Conservation (phyloP, 2,113 vertebrate genomes). For the Syngnathus floridae region DNA sequence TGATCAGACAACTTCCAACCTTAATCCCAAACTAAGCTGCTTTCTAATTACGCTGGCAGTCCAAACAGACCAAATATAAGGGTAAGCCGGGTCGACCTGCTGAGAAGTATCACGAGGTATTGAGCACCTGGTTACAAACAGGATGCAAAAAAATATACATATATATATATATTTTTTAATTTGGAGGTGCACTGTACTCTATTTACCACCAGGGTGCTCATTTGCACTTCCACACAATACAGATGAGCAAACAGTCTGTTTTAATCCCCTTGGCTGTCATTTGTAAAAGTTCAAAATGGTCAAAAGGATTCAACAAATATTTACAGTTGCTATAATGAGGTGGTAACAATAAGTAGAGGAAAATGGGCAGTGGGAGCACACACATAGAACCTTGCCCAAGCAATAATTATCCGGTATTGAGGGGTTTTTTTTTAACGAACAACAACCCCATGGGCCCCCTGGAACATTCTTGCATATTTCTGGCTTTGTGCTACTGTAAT, state of each 20-base stretch:
- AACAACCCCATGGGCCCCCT: slow-evolving; percentile 32
- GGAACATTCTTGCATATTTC: slow-evolving; percentile 52
- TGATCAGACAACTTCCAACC: slow-evolving; percentile 56
- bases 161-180: slow-evolving; percentile 9
- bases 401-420: slow-evolving; percentile 51
- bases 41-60: slow-evolving; percentile 66
- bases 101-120: slow-evolving; percentile 25
- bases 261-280: slow-evolving; percentile 39
- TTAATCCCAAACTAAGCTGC: slow-evolving; percentile 64
- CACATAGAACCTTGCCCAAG: slow-evolving; percentile 23
- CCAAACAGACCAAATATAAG: slow-evolving; percentile 46
- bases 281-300: slow-evolving; percentile 46
- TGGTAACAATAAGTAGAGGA: slow-evolving; percentile 44
- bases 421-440: slow-evolving; percentile 46
- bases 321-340: slow-evolving; percentile 48
- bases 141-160: background rate
- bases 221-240: slow-evolving; percentile 39
- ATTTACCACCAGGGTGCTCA: slow-evolving; percentile 40
- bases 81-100: slow-evolving; percentile 31
- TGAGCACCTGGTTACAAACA: slow-evolving; percentile 20
- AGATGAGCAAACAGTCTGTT: slow-evolving; percentile 51
- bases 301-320: slow-evolving; percentile 51
- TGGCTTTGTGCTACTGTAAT: slow-evolving; percentile 33
- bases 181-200: slow-evolving; percentile 11
- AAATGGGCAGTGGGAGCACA: background rate